Conservation (phyloP, 1,140 invertebrate species). For the Drosophila saltans region DNA sequence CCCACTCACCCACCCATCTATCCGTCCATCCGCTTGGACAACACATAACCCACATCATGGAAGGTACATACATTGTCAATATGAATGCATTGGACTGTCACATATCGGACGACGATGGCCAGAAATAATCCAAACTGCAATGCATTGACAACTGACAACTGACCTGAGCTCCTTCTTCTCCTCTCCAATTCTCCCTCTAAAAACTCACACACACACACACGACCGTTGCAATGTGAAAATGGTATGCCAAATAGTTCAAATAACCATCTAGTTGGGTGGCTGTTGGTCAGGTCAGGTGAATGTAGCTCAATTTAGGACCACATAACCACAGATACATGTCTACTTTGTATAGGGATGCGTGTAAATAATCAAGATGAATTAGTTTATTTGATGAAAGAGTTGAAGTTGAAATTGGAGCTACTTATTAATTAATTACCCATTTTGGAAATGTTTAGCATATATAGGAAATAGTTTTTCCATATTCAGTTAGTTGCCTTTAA, state of each 20-base stretch:
- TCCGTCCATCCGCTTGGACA: neutral
- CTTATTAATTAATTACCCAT: neutral
- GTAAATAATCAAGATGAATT: neutral
- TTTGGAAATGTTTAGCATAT: too few species aligned
- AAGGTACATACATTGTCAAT: constrained; percentile 19
- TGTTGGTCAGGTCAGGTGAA: too few species aligned
- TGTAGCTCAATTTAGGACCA: too few species aligned
- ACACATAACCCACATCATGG: constrained; percentile 9
- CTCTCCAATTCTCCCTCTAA: neutral
- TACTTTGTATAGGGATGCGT: neutral
- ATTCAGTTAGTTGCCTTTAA: too few species aligned
- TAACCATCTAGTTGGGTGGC: neutral
- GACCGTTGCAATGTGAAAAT: neutral
- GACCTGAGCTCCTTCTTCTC: neutral
- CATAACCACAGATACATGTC: neutral
- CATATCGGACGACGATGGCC: constrained; percentile 6
- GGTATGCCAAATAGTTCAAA: constrained; percentile 7
- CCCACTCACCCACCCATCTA: neutral
- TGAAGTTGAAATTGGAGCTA: neutral
- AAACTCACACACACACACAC: neutral
- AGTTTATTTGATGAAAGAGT: too few species aligned
- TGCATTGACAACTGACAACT: constrained; percentile 17
- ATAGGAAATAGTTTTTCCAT: too few species aligned
- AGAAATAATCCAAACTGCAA: constrained; percentile 19
- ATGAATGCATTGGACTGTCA: constrained; percentile 21